Conservation (phyloP, 2,797 vertebrate species). For the Echeneis naucrates region DNA sequence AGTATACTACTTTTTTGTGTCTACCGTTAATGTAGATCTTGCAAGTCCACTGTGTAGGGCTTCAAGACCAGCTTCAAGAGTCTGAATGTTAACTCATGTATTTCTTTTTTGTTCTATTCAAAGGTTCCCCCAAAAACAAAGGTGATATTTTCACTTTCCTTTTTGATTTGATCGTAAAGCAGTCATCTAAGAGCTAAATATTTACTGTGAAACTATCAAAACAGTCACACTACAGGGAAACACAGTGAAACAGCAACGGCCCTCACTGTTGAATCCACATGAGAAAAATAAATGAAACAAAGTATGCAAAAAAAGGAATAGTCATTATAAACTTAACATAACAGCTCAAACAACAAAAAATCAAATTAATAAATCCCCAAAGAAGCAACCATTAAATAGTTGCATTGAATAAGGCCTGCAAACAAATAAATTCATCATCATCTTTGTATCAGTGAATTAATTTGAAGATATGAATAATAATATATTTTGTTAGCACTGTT, state of each 20-base stretch:
- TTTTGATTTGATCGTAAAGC: too few relatives aligned
- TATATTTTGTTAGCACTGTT: too few relatives aligned
- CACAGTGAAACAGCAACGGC: too few relatives aligned
- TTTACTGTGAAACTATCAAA: too few relatives aligned
- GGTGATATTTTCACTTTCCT: too few relatives aligned
- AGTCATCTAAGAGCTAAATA: too few relatives aligned
- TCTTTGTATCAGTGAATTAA: not conserved
- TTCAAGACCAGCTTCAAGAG: constrained; percentile 58
- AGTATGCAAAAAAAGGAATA: not conserved
- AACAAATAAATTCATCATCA: not conserved
- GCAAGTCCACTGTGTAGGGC: constrained; percentile 47
- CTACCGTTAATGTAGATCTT: constrained; percentile 71
- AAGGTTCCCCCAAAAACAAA: too few relatives aligned
- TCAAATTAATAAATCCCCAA: not conserved
- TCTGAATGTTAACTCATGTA: constrained; percentile 29
- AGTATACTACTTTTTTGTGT: constrained; percentile 84
- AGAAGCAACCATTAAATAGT: not conserved
- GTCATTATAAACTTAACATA: not conserved
- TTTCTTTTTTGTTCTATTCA: too few relatives aligned
- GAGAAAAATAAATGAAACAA: not conserved
- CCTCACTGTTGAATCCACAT: not conserved
- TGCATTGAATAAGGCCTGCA: not conserved
- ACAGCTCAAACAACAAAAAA: not conserved
- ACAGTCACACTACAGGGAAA: too few relatives aligned
- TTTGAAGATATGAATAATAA: not conserved